Percentiles rank a stretch among this genome's conserved stretches.
phyloP scores from a whole-genome alignment of 2,113 vertebrate species.

The Numenius arquata region DNA sequence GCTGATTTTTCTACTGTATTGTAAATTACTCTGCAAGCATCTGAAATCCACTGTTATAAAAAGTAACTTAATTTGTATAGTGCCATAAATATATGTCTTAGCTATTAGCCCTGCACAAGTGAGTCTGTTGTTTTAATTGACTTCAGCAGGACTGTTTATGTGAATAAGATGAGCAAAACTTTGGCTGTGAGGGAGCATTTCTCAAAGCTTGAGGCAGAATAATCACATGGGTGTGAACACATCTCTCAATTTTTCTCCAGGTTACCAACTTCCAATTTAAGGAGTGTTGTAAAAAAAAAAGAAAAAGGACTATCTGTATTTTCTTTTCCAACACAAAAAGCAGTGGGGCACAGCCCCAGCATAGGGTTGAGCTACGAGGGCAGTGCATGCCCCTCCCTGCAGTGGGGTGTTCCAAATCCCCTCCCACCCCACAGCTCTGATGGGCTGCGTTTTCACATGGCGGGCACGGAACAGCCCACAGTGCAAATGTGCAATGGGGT shows the following conservation, averaged over 20 bases:
- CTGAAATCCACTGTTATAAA: slow-evolving; percentile 13
- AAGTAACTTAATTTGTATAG: background rate
- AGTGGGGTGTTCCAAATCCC: background rate
- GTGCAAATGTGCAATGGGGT: background rate
- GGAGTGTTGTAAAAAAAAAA: background rate
- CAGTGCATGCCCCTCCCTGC: background rate
- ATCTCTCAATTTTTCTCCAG: background rate
- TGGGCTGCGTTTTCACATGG: background rate
- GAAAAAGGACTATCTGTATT: background rate
- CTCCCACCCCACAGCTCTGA: background rate
- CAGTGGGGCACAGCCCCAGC: background rate
- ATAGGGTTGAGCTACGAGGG: background rate
- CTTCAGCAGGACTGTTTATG: background rate
- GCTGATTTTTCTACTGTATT: background rate
- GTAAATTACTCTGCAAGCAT: background rate
- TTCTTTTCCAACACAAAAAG: background rate
- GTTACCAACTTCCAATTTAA: background rate
- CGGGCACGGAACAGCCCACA: background rate
- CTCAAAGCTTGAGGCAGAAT: background rate
- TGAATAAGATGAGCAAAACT: background rate
- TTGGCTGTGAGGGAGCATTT: background rate
- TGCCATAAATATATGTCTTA: background rate
- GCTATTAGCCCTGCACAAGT: background rate
- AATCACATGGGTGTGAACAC: background rate
- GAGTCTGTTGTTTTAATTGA: slow-evolving; percentile 29